These are phyloP conservation scores for Caenorhabditis remanei DNA, from an alignment of 1,140 invertebrate genomes.

Conservation along the genomic window DNA sequence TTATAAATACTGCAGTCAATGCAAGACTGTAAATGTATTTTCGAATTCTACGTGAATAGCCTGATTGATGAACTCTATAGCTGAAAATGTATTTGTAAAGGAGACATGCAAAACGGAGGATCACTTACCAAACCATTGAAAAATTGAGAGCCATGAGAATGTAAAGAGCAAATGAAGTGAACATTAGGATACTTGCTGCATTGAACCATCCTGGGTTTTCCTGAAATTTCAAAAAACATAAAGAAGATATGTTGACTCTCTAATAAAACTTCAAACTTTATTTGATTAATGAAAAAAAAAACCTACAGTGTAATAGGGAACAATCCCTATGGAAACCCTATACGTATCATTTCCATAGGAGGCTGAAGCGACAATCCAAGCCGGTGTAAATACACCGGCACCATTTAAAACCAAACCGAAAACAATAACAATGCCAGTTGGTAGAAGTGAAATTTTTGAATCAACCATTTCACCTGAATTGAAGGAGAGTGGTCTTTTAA, in stretches of 20 bases:
- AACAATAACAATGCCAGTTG: background rate
- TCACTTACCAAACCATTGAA: background rate
- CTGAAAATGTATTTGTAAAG: background rate
- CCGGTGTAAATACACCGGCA: background rate
- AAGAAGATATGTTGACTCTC: no score
- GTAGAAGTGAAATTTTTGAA: background rate
- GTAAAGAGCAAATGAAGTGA: background rate
- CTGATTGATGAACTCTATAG: no score
- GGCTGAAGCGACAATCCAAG: background rate
- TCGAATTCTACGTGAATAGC: background rate
- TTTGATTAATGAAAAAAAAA: background rate
- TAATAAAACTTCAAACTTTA: no score
- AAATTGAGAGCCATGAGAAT: background rate
- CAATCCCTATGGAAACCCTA: background rate
- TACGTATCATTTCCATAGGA: background rate
- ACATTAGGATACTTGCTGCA: background rate
- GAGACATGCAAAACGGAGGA: background rate
- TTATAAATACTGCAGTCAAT: background rate
- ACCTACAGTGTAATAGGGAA: background rate
- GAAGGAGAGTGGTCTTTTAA: no score
- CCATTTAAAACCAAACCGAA: background rate
- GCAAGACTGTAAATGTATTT: background rate
- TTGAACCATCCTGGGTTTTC: background rate
- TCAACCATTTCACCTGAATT: no score
- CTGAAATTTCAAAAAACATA: background rate